Evolutionary conservation across 2,113 vertebrate species (phyloP).

Genomic region (Myrmophylax atrothorax): DNA sequence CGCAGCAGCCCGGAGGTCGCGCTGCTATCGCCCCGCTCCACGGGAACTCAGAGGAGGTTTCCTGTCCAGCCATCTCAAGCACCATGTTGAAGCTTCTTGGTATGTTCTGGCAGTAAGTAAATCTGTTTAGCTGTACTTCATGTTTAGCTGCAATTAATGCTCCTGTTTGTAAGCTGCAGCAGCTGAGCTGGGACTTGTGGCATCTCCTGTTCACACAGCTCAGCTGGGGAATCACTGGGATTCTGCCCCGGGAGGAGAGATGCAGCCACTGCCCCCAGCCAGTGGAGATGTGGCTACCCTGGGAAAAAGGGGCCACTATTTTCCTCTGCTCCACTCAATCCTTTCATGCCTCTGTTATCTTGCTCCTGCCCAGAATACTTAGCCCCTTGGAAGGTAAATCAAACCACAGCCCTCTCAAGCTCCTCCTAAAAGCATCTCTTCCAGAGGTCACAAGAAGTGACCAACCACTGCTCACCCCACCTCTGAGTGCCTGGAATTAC

Average conservation of each 20-base stretch:
- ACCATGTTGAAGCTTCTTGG: neutral
- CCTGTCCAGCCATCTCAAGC: slow-evolving; percentile 22
- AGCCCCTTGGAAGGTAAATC: neutral
- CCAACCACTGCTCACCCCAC: neutral
- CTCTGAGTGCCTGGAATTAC: neutral
- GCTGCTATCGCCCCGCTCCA: neutral
- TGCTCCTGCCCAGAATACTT: neutral
- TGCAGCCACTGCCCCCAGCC: neutral
- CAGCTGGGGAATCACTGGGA: neutral
- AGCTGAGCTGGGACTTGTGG: neutral
- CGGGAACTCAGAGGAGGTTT: neutral
- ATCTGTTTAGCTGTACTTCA: too few species aligned
- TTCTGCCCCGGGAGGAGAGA: neutral
- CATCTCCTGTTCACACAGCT: neutral
- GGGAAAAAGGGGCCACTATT: neutral
- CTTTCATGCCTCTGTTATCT: neutral
- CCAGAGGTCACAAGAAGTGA: neutral
- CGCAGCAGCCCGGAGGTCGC: neutral
- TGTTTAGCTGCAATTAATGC: too few species aligned
- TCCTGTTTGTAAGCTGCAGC: neutral
- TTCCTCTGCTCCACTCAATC: neutral
- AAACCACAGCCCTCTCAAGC: neutral
- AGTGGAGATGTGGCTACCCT: neutral
- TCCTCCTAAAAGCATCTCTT: neutral
- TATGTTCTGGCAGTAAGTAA: neutral